Conservation (phyloP, 2,888 invertebrate species). For the Slavum lentiscoides region DNA sequence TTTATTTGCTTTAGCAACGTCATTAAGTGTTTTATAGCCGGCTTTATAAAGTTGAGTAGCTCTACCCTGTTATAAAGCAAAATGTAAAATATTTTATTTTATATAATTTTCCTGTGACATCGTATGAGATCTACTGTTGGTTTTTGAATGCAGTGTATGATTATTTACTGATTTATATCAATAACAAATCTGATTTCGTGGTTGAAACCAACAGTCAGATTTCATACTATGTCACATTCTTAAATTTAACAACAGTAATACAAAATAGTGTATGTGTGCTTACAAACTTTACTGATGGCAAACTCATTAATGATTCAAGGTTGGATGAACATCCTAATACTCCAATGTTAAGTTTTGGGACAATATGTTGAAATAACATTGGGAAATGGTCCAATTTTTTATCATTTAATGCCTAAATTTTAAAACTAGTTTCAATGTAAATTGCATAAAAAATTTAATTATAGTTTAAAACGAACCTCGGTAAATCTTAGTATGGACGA, state of each 20-base stretch:
- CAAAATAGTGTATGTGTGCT: slow-evolving; percentile 55
- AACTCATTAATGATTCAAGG: slow-evolving; percentile 79
- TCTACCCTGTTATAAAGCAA: slow-evolving; percentile 66
- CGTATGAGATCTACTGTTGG: too few relatives aligned
- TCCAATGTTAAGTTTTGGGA: slow-evolving; percentile 56
- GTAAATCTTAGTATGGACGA: slow-evolving; percentile 79
- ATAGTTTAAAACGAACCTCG: slow-evolving; percentile 59
- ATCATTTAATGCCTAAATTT: slow-evolving; percentile 53
- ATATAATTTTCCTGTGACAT: neutral
- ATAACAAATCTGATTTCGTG: too few relatives aligned
- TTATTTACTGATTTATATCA: too few relatives aligned
- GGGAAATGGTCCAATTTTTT: slow-evolving; percentile 81
- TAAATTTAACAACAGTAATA: neutral
- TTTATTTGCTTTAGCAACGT: slow-evolving; percentile 74
- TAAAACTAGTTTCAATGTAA: neutral
- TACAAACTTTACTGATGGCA: slow-evolving; percentile 85
- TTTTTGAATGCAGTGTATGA: neutral
- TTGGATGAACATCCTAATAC: slow-evolving; percentile 69
- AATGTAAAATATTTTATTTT: slow-evolving; percentile 27
- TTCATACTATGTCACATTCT: too few relatives aligned
- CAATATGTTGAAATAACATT: slow-evolving; percentile 66
- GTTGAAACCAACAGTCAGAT: too few relatives aligned
- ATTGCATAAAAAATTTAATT: neutral
- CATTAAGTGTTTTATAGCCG: slow-evolving; percentile 77
- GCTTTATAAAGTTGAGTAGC: slow-evolving; percentile 82